phyloP scores from a whole-genome alignment of 2,888 invertebrate genomes.

The Conomelus anceps region DNA sequence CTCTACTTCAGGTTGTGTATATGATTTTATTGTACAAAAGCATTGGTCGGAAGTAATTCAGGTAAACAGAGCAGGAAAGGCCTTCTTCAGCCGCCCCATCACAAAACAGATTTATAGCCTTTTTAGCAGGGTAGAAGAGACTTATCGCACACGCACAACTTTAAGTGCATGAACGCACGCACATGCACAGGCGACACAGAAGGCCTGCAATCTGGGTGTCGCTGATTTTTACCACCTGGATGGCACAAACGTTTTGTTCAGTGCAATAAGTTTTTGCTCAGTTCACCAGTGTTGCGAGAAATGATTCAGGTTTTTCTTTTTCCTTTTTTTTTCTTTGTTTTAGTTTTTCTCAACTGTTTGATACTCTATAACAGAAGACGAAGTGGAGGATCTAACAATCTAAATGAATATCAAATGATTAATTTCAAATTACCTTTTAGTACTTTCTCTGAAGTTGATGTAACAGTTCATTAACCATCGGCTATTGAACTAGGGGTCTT shows the following conservation, averaged over 20 bases:
- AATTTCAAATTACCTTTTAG: too few species aligned
- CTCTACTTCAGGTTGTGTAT: not conserved
- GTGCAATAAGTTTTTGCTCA: not conserved
- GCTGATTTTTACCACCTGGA: not conserved
- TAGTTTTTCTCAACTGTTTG: too few species aligned
- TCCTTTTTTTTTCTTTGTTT: too few species aligned
- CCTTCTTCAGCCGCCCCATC: not conserved
- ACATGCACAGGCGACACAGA: not conserved
- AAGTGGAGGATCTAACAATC: too few species aligned
- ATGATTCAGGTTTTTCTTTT: too few species aligned
- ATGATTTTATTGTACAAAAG: slow-evolving; percentile 1
- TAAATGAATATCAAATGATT: too few species aligned
- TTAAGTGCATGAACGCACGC: not conserved
- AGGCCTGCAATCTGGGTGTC: not conserved
- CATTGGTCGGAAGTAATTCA: slow-evolving; percentile 12
- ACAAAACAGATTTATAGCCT: not conserved
- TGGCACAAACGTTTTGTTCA: not conserved
- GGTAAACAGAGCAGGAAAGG: slow-evolving; percentile 4
- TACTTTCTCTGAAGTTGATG: too few species aligned
- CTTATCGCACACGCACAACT: not conserved
- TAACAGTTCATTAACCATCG: too few species aligned
- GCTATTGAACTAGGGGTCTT: too few species aligned
- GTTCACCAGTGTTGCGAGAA: too few species aligned
- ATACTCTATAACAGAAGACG: too few species aligned
- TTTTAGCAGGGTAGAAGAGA: slow-evolving; percentile 1